Conservation (phyloP, 2,113 vertebrate genomes). For the Dromaius novaehollandiae region DNA sequence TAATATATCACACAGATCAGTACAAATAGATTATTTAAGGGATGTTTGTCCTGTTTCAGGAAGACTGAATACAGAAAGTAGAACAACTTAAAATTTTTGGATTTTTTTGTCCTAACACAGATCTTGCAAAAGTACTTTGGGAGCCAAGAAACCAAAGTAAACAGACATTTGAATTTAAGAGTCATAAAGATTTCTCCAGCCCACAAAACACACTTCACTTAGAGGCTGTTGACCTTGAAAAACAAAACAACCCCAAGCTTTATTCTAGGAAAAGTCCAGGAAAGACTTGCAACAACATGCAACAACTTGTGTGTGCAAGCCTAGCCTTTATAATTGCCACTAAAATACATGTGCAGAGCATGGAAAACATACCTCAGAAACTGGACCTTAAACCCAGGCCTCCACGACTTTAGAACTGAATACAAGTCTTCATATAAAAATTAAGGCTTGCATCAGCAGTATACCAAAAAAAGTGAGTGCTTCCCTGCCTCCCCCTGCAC, state of each 20-base stretch:
- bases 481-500: too few relatives aligned
- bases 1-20: neutral
- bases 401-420: neutral
- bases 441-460: neutral
- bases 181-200: neutral
- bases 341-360: neutral
- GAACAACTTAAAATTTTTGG: neutral
- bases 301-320: neutral
- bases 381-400: neutral
- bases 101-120: neutral
- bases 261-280: neutral
- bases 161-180: neutral
- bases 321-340: neutral
- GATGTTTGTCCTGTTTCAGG: neutral
- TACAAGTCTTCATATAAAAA: neutral
- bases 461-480: too few relatives aligned
- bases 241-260: neutral
- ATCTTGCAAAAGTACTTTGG: neutral
- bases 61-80: neutral
- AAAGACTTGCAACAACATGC: neutral
- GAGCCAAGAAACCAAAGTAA: neutral
- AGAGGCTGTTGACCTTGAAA: neutral
- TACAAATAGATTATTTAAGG: neutral
- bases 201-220: conserved; percentile 1
- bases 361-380: neutral